Percentiles rank a stretch among this genome's conserved stretches.
phyloP scores from a whole-genome alignment of 2,888 invertebrate species.

The Ormia ochracea region DNA sequence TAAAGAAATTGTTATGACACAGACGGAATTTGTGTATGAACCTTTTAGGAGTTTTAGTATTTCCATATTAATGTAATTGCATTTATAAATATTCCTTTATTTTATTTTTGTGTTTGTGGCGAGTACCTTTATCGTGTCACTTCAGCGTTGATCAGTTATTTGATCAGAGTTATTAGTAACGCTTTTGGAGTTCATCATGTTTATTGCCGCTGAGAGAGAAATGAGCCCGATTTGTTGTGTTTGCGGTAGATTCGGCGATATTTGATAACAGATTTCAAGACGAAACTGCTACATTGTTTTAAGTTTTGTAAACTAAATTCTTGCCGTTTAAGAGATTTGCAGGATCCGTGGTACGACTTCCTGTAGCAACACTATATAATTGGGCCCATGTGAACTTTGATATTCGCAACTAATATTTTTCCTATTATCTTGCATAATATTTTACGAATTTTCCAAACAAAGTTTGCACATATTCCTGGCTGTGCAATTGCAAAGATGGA shows the following conservation, averaged over 20 bases:
- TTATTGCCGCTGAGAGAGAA: neutral
- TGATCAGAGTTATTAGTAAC: neutral
- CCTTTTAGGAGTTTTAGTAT: neutral
- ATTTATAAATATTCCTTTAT: neutral
- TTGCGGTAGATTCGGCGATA: neutral
- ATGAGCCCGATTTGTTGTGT: neutral
- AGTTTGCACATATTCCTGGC: no score
- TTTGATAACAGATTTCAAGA: no score
- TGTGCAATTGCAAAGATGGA: no score
- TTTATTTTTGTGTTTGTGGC: neutral
- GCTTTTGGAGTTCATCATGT: neutral
- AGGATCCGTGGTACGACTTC: no score
- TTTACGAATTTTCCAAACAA: no score
- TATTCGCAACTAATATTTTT: no score
- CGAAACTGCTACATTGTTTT: no score
- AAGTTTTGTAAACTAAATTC: no score
- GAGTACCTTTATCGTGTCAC: neutral
- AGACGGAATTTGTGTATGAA: neutral
- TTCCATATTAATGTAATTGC: constrained; percentile 6
- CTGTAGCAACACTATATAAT: no score
- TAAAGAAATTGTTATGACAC: neutral
- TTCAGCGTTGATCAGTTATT: neutral
- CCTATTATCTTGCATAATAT: no score
- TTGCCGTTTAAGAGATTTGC: no score
- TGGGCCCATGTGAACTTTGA: no score